Evolutionary conservation across 2,113 vertebrate genomes (phyloP).

Genomic region (Catharus fuscescens): DNA sequence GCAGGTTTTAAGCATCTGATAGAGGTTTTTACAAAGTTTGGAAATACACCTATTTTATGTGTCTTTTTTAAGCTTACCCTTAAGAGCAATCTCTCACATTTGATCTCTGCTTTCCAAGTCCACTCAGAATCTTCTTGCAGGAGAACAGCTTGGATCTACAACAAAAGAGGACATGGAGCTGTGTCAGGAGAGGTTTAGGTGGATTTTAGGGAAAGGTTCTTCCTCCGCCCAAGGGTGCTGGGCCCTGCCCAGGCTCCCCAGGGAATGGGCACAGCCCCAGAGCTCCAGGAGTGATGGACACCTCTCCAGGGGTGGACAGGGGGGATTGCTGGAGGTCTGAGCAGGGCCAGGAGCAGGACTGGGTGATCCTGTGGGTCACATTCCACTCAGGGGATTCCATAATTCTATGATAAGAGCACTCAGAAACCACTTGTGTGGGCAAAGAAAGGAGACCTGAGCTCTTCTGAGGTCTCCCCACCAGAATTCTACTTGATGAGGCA

Average conservation of each 20-base stretch:
- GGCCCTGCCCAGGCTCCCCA: not conserved
- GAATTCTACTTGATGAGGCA: not conserved
- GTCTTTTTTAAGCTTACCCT: not conserved
- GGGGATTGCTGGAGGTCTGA: not conserved
- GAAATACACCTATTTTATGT: not conserved
- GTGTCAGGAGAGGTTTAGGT: not conserved
- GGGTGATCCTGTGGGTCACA: not conserved
- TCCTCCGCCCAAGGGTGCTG: not conserved
- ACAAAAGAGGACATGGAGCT: not conserved
- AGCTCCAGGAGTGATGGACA: accelerated
- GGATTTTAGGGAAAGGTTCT: not conserved
- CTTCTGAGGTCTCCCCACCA: not conserved
- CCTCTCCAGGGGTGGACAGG: accelerated
- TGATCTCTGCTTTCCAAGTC: not conserved
- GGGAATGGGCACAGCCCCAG: not conserved
- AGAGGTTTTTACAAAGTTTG: not conserved
- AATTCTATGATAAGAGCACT: not conserved
- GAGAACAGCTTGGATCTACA: not conserved
- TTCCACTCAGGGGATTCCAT: not conserved
- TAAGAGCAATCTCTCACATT: not conserved
- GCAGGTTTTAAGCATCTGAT: not conserved
- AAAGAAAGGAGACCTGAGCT: not conserved
- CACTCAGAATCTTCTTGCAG: not conserved
- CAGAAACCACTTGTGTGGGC: not conserved
- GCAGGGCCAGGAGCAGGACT: accelerated